Evolutionary conservation across 1,140 invertebrate species (phyloP).

Genomic region (Polyergus mexicanus): DNA sequence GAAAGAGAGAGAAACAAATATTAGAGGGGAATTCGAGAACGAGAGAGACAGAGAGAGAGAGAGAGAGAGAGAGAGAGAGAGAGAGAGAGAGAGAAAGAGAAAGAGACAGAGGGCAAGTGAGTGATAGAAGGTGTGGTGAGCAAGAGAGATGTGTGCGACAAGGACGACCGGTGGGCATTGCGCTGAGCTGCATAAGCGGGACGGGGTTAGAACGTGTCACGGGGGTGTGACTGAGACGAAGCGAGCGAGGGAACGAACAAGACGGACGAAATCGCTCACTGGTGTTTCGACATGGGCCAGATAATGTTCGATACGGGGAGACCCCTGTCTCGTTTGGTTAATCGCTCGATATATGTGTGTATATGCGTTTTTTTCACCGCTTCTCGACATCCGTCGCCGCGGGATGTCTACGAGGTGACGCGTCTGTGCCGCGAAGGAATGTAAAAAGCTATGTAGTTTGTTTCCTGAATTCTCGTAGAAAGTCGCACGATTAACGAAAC

Average conservation of each 20-base stretch:
- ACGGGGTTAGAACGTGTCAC: constrained; percentile 75
- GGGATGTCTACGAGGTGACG: constrained; percentile 8
- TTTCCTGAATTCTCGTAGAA: not conserved
- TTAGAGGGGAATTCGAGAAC: constrained; percentile 50
- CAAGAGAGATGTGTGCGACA: constrained; percentile 61
- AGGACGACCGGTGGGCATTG: constrained; percentile 53
- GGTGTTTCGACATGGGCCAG: constrained; percentile 82
- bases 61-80: constrained; percentile 13
- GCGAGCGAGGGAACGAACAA: constrained; percentile 74
- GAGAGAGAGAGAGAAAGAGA: constrained; percentile 60
- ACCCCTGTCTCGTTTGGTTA: constrained; percentile 83
- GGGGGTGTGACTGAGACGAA: constrained; percentile 67
- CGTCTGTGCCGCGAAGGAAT: not conserved
- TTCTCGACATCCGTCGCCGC: constrained; percentile 27
- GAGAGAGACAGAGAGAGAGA: constrained; percentile 53
- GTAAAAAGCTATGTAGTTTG: not conserved
- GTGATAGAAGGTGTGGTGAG: constrained; percentile 60
- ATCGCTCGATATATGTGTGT: constrained; percentile 78
- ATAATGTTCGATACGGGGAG: constrained; percentile 82
- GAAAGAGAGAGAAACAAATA: constrained; percentile 51
- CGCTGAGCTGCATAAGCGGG: constrained; percentile 60
- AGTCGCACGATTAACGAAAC: not conserved
- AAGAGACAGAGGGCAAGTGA: constrained; percentile 39
- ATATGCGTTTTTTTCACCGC: constrained; percentile 51
- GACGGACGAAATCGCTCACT: constrained; percentile 84